A percentile compares a stretch with the other conserved stretches of the same genome.
Evolutionary conservation across 2,113 vertebrate genomes (phyloP).

Genomic region (Coreoperca whiteheadi): DNA sequence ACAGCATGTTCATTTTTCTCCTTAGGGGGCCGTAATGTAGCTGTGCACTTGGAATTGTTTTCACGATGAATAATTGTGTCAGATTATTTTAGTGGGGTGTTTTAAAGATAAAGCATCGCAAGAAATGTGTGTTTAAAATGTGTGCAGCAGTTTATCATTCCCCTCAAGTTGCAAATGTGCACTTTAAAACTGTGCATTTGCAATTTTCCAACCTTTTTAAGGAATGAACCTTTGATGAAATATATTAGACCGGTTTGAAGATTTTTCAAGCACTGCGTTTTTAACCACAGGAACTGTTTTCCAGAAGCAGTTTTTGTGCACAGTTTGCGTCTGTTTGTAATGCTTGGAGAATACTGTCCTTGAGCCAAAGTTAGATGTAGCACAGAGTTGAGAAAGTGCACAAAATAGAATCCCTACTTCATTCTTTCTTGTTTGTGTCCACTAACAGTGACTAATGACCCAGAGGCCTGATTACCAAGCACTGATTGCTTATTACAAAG

Average conservation of each 20-base stretch:
- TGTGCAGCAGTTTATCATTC: background rate
- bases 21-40: background rate
- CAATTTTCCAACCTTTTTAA: background rate
- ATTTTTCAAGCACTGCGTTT: background rate
- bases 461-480: slow-evolving; percentile 3
- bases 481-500: slow-evolving; percentile 34
- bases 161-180: background rate
- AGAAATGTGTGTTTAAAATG: background rate
- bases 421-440: slow-evolving; percentile 19
- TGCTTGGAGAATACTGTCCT: background rate
- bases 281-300: background rate
- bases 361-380: background rate
- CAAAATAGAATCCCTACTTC: slow-evolving; percentile 18
- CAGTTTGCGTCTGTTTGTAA: background rate
- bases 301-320: background rate
- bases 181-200: background rate
- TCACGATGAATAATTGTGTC: background rate
- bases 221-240: too few species aligned
- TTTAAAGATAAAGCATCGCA: background rate
- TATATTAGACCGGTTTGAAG: background rate
- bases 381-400: slow-evolving; percentile 10
- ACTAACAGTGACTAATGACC: slow-evolving; percentile 38
- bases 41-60: background rate
- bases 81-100: background rate
- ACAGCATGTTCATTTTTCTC: background rate